Evolutionary conservation across 1,140 invertebrate species (phyloP).

Genomic region (Lordiphosa collinella): DNA sequence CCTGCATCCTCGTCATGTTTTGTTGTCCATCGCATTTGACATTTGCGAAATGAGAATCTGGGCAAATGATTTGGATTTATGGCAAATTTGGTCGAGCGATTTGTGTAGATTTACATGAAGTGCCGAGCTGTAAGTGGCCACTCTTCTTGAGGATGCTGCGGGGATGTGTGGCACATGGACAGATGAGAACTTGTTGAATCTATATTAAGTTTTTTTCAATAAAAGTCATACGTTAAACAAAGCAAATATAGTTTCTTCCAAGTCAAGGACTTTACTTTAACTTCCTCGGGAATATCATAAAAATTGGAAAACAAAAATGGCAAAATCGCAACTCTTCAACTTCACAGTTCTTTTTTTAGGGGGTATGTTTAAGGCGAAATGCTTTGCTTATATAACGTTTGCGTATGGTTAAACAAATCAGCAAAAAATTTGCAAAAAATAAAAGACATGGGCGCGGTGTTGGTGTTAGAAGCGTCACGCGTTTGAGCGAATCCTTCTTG

Average conservation of each 20-base stretch:
- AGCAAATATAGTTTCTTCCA: no score
- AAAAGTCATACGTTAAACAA: no score
- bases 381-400: conserved; percentile 56
- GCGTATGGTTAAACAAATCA: conserved; percentile 75
- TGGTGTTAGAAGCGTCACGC: conserved; percentile 42
- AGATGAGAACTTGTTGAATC: no score
- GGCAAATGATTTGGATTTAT: conserved; percentile 74
- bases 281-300: not conserved
- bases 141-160: conserved; percentile 46
- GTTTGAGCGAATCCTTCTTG: conserved; percentile 58
- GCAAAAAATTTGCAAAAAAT: conserved; percentile 72
- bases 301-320: no score
- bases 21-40: conserved; percentile 64
- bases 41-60: conserved; percentile 72
- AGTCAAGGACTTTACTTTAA: no score
- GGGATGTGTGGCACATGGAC: no score
- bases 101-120: conserved; percentile 71
- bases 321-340: no score
- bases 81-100: conserved; percentile 72
- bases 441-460: conserved; percentile 23
- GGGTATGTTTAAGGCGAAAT: conserved; percentile 35
- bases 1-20: conserved; percentile 1
- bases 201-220: no score
- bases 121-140: conserved; percentile 73
- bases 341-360: conserved; percentile 8